Evolutionary conservation across 1,140 invertebrate genomes (phyloP), one percentile per base, ranked within the genome.

Genomic region (Pemphigus obesinymphae): DNA sequence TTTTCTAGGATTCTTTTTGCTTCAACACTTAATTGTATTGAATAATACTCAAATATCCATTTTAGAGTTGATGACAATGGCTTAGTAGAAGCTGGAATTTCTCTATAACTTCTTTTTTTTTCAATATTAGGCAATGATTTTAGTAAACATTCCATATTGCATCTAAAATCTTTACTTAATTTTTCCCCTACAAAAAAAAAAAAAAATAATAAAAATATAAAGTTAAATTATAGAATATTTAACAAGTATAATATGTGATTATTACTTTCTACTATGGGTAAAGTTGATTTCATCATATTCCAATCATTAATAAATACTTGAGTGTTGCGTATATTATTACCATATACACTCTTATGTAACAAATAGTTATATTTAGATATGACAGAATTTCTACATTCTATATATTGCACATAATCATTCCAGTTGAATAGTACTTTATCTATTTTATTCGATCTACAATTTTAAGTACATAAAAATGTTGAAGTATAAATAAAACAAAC

Each of bases 301-400:
- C 76, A 80, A 43, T 80, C 40, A 13, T 80, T 80, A 4, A 63
- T 63, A 63, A 80, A 80, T 80, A 80, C n/a, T 61, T 80, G n/a
- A 29, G 76, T 80, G 3, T 80, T 80, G 31, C 40, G 50, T 43
- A 80, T 80, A 31, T 58, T 63, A 61, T 29, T 61, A 29, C 40
- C 15, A 61, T 63, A 63, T 45, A 80, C 11, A 1, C 31, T 20
- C 45, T 40, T 61, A 63, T 80, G 55, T 11, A 80, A 6, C 17
- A 31, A 8, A 80, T 40, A 80, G 8, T 26, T 80, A 34, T 63
- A 61, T 20, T 61, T 29, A 43, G 76, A 80, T 20, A 45, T 6
- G 0, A 80, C 40, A 61, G 37, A 23, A 80, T 80, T 80, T 63
- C 76, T 80, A 61, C 58, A 80, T 80, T 80, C 76, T 10, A 80